Evolutionary conservation across 2,797 vertebrate species (phyloP), one percentile per base, ranked within the genome.

Genomic region (Xenops minutus): DNA sequence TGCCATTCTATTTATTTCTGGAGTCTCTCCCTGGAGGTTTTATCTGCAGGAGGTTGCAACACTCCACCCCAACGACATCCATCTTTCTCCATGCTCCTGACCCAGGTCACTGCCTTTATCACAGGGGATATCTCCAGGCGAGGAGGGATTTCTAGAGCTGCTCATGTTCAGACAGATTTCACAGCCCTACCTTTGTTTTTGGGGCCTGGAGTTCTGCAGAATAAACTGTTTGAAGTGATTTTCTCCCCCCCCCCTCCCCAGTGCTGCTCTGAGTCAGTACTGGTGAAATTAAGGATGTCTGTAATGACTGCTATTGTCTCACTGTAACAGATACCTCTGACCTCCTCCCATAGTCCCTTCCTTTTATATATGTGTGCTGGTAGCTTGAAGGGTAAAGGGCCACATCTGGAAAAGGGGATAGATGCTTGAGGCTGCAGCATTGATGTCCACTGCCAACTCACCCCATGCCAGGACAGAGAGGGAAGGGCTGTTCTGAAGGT

Each of bases 51-150:
- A 92, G 77, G 52, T 83, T 97, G 96, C 84, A 95, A 74, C 88
- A 89, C 92, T 89, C 68, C 24, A 58, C 63, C 46, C 8, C 10
- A 96, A n/a, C 0, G 7, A 89, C 96, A 95, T 96, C 90, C 79
- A 93, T 97, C 96, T 89, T 95, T 93, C 89, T 89, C 90, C 85
- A 63, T 0, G 0, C 73, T 90, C 56, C 88, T 97, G 95, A 95
- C 96, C 95, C 27, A 39, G 91, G 96, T 97, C 95, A 90, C 67
- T 94, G 75, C 92, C 89, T 96, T 96, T 94, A 93, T 94, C 83
- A 46, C 19, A 14, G 43, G 62, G 43, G 44, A 62, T 97, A 44
- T 97, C 89, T 91, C 62, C 69, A 85, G 41, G 78, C 15, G 0
- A 87, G 72, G 64, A 93, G 71, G 64, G 62, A 61, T 96, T 93